phyloP scores from a whole-genome alignment of 1,140 invertebrate species.

The Drosophila quadrilineata region DNA sequence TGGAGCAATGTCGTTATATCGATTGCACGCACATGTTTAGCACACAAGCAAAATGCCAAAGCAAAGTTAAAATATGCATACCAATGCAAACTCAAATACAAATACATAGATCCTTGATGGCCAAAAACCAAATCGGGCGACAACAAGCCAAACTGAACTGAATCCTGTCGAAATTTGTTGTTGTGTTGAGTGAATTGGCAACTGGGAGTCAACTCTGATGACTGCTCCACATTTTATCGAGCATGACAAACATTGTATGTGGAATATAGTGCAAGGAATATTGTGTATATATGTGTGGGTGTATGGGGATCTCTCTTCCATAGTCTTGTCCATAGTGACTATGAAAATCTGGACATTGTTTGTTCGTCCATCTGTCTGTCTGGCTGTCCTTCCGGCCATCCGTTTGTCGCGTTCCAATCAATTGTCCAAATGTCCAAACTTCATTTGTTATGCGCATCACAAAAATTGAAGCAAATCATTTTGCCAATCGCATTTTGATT shows the following conservation, averaged over 20 bases:
- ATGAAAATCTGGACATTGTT: slow-evolving; percentile 40
- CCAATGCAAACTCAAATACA: slow-evolving; percentile 20
- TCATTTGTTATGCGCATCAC: slow-evolving; percentile 78
- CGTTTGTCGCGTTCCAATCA: slow-evolving; percentile 65
- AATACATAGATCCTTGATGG: slow-evolving; percentile 60
- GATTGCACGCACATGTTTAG: slow-evolving; percentile 74
- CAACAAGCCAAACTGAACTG: neutral
- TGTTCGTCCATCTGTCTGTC: slow-evolving; percentile 17
- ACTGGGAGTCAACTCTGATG: slow-evolving; percentile 55
- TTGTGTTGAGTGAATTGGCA: slow-evolving; percentile 29
- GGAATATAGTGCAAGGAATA: slow-evolving; percentile 45
- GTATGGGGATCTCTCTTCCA: slow-evolving; percentile 41
- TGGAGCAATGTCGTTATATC: slow-evolving; percentile 68
- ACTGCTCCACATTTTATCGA: slow-evolving; percentile 75
- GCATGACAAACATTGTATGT: slow-evolving; percentile 63
- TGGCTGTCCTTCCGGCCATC: slow-evolving; percentile 22
- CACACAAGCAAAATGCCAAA: slow-evolving; percentile 75
- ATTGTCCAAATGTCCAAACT: slow-evolving; percentile 78
- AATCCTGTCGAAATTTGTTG: neutral
- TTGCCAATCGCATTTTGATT: slow-evolving; percentile 79
- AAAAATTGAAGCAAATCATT: slow-evolving; percentile 79
- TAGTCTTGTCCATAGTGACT: slow-evolving; percentile 27
- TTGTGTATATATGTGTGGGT: slow-evolving; percentile 67
- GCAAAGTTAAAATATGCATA: slow-evolving; percentile 78
- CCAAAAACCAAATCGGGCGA: slow-evolving; percentile 22